Evolutionary conservation across 2,888 invertebrate species (phyloP).

Genomic region (Hypomecis punctinalis): DNA sequence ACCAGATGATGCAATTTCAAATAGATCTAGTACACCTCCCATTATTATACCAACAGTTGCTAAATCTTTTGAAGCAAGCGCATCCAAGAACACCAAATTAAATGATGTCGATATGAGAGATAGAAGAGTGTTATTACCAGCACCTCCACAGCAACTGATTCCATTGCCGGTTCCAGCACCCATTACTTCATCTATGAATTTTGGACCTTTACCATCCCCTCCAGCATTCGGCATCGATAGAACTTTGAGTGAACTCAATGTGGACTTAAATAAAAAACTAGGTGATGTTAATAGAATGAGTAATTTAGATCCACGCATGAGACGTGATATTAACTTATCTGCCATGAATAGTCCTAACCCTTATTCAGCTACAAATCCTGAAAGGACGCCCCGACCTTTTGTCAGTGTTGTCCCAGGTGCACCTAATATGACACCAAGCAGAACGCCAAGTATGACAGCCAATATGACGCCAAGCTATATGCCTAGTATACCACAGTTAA

Average conservation of each 20-base stretch:
- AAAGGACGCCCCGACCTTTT: constrained; percentile 48
- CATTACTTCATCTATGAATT: constrained; percentile 1
- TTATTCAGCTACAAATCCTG: constrained; percentile 44
- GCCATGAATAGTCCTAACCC: constrained; percentile 50
- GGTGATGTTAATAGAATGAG: constrained; percentile 35
- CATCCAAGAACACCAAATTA: constrained; percentile 39
- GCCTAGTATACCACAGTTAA: constrained; percentile 45
- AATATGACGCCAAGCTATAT: constrained; percentile 45
- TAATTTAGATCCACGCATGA: constrained; percentile 64
- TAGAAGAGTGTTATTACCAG: constrained; percentile 64
- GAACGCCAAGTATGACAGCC: constrained; percentile 45
- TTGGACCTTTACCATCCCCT: constrained; percentile 6
- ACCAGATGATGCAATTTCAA: constrained; percentile 65
- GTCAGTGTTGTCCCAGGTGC: constrained; percentile 10
- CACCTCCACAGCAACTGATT: constrained; percentile 36
- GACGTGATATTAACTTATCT: constrained; percentile 55
- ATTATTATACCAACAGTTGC: constrained; percentile 75
- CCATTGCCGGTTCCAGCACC: constrained; percentile 12
- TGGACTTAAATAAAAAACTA: constrained; percentile 41
- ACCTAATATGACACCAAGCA: constrained; percentile 46
- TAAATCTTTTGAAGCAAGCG: not conserved
- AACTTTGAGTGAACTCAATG: constrained; percentile 32
- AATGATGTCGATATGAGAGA: constrained; percentile 77
- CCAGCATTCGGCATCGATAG: constrained; percentile 12
- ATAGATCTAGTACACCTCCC: constrained; percentile 56